These are phyloP conservation scores for Tokudaia muenninki DNA, from an alignment of 2,797 vertebrate species.

Conservation along the genomic window DNA sequence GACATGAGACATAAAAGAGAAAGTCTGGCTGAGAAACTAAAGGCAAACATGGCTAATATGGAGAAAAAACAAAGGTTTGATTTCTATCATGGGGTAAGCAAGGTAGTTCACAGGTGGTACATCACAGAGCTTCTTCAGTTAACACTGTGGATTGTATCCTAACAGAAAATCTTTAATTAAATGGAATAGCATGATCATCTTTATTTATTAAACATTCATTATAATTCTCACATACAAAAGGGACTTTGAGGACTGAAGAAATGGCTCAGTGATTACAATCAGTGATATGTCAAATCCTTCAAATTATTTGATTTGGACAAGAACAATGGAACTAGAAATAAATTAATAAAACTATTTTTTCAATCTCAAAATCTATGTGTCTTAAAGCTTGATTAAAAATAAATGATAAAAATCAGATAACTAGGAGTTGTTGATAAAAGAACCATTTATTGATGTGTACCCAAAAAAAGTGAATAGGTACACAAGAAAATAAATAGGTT, in stretches of 20 bases:
- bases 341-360: not conserved
- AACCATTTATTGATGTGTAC: not conserved
- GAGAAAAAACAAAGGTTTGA: not conserved
- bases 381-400: conserved; percentile 14
- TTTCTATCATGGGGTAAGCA: not conserved
- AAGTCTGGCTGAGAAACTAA: conserved; percentile 16
- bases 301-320: not conserved
- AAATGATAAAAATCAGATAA: not conserved
- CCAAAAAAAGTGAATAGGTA: not conserved
- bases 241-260: not conserved
- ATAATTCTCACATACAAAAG: not conserved
- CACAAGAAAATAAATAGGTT: not conserved
- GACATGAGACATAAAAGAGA: not conserved
- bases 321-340: not conserved
- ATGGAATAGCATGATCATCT: not conserved
- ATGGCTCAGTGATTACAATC: not conserved
- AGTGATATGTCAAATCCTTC: not conserved
- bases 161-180: not conserved
- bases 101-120: not conserved
- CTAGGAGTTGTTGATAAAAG: not conserved
- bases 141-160: not conserved
- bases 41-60: not conserved
- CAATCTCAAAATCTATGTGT: not conserved
- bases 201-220: conserved; percentile 10
- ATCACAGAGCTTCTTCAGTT: not conserved